Base-by-base conservation (phyloP, 2,113 vertebrate species). In the Mastomys coucha region DNA sequence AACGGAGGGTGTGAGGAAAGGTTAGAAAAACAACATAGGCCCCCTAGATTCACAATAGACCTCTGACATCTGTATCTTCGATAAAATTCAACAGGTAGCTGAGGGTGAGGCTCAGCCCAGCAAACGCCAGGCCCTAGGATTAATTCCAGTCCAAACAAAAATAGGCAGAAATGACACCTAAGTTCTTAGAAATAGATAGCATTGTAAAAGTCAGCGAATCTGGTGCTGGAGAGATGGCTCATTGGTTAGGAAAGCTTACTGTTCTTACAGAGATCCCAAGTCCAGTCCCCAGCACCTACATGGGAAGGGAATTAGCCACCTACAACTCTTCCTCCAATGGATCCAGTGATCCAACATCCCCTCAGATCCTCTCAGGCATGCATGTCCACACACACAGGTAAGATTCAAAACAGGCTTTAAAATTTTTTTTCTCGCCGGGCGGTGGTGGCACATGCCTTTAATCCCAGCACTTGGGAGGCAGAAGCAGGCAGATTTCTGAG, bases 191-290 rank as follows among this genome's bases (percentile, higher is more conserved):
- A 72, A 72, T 67, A 13, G 58, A 3, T 80, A 51, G 22, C 65
- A 96, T 67, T 92, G 72, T 13, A 67, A 63, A 96, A 81, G 78
- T n/a, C 85, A 73, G 36, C 49, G 91, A 91, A 91, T 77, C 22
- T 45, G 42, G 60, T 13, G 10, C 39, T 85, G n/a, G 24, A 60
- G 26, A 85, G 39, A 45, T 42, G n/a, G 58, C 7, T 31, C 26
- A 12, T 2, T 65, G 60, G 26, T 67, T 19, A 85, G 60, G 39
- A 33, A 67, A 45, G 13, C 39, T 86, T 45, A 3, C 14, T 85
- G 16, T 67, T 60, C 80, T 26, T 63, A 39, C n/a, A 67, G 63
- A 45, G 63, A 65, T 20, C 9, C 63, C 28, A 49, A 67, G 19
- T 67, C 9, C 28, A 0, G 28, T 67, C 45, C 28, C 1, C 42